These are phyloP conservation scores for Koerneria pararmatus DNA, from an alignment of 2,888 invertebrate species.

Conservation along the genomic window DNA sequence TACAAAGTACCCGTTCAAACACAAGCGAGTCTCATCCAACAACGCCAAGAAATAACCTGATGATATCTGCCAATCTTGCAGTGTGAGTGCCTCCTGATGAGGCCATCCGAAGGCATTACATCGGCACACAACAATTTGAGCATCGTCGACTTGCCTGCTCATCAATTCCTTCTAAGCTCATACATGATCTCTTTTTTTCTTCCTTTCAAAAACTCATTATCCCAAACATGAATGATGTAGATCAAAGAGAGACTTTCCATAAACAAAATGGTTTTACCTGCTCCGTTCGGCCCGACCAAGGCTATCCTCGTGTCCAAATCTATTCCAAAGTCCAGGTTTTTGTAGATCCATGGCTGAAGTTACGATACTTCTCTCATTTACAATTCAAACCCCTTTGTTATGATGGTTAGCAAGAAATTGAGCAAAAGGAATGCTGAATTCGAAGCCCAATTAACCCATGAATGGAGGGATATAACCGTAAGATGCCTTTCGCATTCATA, in stretches of 20 bases:
- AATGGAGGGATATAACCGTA: too few relatives aligned
- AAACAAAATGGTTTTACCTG: constrained; percentile 60
- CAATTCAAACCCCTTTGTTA: too few relatives aligned
- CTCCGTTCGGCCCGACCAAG: constrained; percentile 93
- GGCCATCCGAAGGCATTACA: constrained; percentile 86
- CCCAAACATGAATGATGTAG: not conserved
- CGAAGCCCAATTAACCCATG: too few relatives aligned
- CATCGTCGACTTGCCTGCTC: constrained; percentile 84
- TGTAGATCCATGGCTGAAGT: constrained; percentile 80
- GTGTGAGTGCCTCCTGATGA: constrained; percentile 97
- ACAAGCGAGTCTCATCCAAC: too few relatives aligned
- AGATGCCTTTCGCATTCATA: too few relatives aligned
- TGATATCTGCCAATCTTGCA: constrained; percentile 94
- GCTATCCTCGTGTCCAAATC: constrained; percentile 93
- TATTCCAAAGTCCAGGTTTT: constrained; percentile 94
- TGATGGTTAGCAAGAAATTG: too few relatives aligned
- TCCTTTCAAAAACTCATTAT: not conserved
- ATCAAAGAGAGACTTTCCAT: not conserved
- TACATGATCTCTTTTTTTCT: not conserved
- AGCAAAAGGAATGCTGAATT: too few relatives aligned
- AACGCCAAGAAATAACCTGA: too few relatives aligned
- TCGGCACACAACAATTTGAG: constrained; percentile 91
- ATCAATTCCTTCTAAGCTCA: not conserved
- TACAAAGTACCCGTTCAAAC: too few relatives aligned
- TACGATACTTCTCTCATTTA: too few relatives aligned